Base-by-base conservation (phyloP, 2,797 vertebrate genomes). In the Falco novaeseelandiae region DNA sequence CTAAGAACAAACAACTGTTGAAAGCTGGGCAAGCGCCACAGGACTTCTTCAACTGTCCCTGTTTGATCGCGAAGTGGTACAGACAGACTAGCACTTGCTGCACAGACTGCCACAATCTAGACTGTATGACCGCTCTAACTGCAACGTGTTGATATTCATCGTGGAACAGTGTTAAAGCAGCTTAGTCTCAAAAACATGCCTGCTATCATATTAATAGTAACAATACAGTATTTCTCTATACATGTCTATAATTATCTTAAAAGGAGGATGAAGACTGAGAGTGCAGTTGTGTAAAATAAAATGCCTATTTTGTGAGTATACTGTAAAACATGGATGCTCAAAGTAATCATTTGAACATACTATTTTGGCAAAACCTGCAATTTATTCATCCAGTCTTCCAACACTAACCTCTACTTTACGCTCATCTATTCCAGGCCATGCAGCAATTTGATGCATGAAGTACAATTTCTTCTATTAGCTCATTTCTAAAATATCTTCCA, bases 111-210 rank as follows among this genome's bases (percentile, higher is more conserved):
- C 62, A 74, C 49, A 62, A 23, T 69, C 17, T 34, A 49, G 36
- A n/a, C 6, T 51, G 25, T 25, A 36, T 3, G 48, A 72, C 48
- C 62, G 58, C 42, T 89, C 42, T 54, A 86, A 63, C 38, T 62
- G 4, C 8, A 38, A 66, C 3, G 12, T 46, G 46, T 58, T 66
- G 27, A 79, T 86, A 71, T 18, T 63, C 96, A 96, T 81, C 87
- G 36, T 40, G 89, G 96, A 97, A 97, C 96, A 96, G 94, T 72
- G 93, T 38, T 95, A 34, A 80, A 90, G 83, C 15, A 93, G 85
- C 91, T 97, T 93, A 96, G 90, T 86, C 92, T 91, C 91, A 73
- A 90, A 97, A 92, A 76, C 77, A 95, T 72, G 48, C 71, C 89
- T 95, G 78, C 81, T 92, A 70, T 88, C 83, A 76, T 52, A 95